Evolutionary conservation across 2,113 vertebrate genomes (phyloP).

Genomic region (Ibidorhyncha struthersii): DNA sequence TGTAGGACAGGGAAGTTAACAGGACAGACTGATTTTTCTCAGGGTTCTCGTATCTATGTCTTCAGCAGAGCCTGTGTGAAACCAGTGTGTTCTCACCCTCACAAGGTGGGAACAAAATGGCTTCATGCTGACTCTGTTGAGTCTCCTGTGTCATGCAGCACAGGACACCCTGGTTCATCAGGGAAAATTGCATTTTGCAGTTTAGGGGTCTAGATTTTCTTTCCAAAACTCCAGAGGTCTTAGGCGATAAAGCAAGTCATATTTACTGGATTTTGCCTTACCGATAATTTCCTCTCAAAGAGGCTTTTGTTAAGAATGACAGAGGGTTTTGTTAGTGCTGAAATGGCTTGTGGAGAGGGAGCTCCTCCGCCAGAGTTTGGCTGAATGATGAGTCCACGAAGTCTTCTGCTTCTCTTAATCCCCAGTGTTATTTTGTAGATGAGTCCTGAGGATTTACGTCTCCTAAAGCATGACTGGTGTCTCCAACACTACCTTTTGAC

Average conservation of each 20-base stretch:
- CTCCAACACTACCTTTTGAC: not conserved
- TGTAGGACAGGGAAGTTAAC: not conserved
- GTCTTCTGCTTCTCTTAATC: not conserved
- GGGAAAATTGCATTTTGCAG: not conserved
- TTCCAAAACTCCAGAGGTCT: not conserved
- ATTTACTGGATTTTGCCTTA: not conserved
- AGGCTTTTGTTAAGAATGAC: not conserved
- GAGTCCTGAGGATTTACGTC: not conserved
- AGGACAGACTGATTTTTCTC: not conserved
- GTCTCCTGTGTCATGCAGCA: not conserved
- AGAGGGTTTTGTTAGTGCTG: not conserved
- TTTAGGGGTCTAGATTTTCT: not conserved
- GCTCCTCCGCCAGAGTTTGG: not conserved
- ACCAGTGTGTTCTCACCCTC: not conserved
- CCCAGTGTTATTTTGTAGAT: not conserved
- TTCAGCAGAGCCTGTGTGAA: not conserved
- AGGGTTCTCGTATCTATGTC: not conserved
- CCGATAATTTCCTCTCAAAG: not conserved
- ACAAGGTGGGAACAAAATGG: accelerated
- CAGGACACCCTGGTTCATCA: not conserved
- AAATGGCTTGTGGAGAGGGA: not conserved
- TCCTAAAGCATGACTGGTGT: not conserved
- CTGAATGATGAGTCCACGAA: not conserved
- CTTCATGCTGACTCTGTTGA: not conserved
- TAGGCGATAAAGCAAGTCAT: not conserved